Conservation (phyloP, 2,888 invertebrate species). For the Furcula furcula region DNA sequence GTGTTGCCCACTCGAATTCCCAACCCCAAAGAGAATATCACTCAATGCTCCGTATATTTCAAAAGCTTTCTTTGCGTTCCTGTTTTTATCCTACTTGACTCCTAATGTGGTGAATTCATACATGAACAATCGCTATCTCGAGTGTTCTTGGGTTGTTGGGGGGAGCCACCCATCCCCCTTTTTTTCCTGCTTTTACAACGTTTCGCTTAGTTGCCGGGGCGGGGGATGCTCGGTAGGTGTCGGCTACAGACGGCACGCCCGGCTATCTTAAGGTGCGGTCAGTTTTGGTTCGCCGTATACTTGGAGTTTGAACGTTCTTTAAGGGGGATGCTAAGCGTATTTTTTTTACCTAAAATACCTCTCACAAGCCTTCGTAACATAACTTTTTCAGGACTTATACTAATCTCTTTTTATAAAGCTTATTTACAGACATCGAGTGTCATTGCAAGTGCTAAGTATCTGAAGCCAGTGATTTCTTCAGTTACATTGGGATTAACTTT, state of each 20-base stretch:
- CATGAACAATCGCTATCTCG: constrained; percentile 82
- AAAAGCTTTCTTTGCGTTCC: constrained; percentile 69
- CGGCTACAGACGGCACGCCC: constrained; percentile 31
- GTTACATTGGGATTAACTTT: too few relatives aligned
- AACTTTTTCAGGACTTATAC: too few relatives aligned
- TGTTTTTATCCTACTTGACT: constrained; percentile 84
- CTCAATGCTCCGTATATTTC: constrained; percentile 69
- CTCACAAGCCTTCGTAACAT: too few relatives aligned
- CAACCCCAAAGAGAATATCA: constrained; percentile 56
- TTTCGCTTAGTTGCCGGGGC: constrained; percentile 43
- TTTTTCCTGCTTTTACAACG: constrained; percentile 61
- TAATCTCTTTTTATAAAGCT: too few relatives aligned
- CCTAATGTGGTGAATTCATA: constrained; percentile 88
- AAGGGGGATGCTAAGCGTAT: too few relatives aligned
- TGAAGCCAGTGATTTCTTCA: too few relatives aligned
- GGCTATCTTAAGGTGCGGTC: constrained; percentile 40
- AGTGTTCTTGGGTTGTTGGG: constrained; percentile 49
- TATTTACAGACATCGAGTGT: too few relatives aligned
- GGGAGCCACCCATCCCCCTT: constrained; percentile 18
- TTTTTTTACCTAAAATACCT: too few relatives aligned
- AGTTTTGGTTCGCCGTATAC: constrained; percentile 15
- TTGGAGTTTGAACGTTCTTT: too few relatives aligned
- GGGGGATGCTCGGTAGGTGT: constrained; percentile 30
- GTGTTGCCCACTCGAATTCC: constrained; percentile 34
- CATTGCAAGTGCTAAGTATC: too few relatives aligned